Conservation (phyloP, 2,113 vertebrate genomes). For the Trogon surrucura region DNA sequence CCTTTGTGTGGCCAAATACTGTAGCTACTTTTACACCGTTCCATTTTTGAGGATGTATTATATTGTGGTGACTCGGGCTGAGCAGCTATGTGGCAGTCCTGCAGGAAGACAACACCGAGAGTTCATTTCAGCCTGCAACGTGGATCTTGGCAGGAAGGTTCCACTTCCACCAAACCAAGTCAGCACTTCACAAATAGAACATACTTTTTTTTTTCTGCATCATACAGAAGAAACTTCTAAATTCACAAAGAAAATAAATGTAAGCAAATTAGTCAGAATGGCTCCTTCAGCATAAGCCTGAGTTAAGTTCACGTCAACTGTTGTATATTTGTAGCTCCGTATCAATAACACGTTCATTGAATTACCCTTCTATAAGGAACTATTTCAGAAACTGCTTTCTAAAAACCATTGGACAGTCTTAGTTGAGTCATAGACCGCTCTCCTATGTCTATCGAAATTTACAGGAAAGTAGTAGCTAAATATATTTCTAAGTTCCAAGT, state of each 20-base stretch:
- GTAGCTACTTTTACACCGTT: not conserved
- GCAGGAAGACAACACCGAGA: not conserved
- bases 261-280: not conserved
- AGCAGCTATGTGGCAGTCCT: not conserved
- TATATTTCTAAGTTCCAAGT: not conserved
- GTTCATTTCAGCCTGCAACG: not conserved
- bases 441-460: not conserved
- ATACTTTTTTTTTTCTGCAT: not conserved
- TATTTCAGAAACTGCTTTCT: not conserved
- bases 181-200: not conserved
- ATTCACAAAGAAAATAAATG: not conserved
- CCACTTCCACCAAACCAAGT: not conserved
- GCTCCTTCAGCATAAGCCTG: not conserved
- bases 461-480: not conserved
- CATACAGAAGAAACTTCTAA: not conserved
- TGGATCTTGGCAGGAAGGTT: conserved; percentile 7
- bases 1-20: not conserved
- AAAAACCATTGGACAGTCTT: not conserved
- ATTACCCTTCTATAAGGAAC: not conserved
- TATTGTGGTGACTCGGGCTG: not conserved
- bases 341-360: not conserved
- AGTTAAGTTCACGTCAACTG: not conserved
- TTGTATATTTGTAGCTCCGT: not conserved
- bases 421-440: not conserved
- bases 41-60: not conserved